These are phyloP conservation scores for Rhinatrema bivittatum DNA, from an alignment of 2,797 vertebrate species.

Conservation along the genomic window DNA sequence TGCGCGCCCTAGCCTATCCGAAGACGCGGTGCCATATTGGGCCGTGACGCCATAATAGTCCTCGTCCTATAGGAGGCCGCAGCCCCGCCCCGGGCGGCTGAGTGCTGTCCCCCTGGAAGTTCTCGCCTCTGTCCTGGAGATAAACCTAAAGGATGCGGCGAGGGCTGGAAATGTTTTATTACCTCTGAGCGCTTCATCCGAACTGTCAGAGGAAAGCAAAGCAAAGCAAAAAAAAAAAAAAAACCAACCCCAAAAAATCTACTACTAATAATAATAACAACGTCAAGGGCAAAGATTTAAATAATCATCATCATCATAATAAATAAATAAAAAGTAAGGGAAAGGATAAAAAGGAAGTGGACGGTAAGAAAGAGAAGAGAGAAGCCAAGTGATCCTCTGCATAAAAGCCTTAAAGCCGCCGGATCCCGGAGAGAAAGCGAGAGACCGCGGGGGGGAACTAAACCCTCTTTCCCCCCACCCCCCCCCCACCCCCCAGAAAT, in stretches of 20 bases:
- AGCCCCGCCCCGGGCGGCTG: conserved; percentile 19
- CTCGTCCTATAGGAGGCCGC: conserved; percentile 47
- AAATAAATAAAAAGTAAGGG: conserved; percentile 11
- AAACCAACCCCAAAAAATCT: too few relatives aligned
- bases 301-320: not conserved
- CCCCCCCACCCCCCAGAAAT: too few relatives aligned
- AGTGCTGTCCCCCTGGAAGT: conserved; percentile 68
- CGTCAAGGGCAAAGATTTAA: too few relatives aligned
- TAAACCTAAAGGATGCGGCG: conserved; percentile 60
- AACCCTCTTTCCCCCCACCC: too few relatives aligned
- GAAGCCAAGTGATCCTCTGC: too few relatives aligned
- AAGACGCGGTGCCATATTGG: conserved; percentile 16
- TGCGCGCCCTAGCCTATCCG: conserved; percentile 59
- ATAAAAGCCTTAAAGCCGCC: too few relatives aligned
- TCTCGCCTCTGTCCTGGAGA: conserved; percentile 47
- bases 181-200: conserved; percentile 58
- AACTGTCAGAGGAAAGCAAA: conserved; percentile 45
- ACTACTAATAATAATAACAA: too few relatives aligned
- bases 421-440: not conserved
- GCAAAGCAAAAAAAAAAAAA: too few relatives aligned
- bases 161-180: conserved; percentile 68
- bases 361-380: not conserved
- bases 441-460: conserved; percentile 12
- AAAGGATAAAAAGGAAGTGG: conserved; percentile 1
- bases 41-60: conserved; percentile 40